Evolutionary conservation across 2,888 invertebrate genomes (phyloP), one percentile per base, ranked within the genome.

Genomic region (Argyra leucocephala): DNA sequence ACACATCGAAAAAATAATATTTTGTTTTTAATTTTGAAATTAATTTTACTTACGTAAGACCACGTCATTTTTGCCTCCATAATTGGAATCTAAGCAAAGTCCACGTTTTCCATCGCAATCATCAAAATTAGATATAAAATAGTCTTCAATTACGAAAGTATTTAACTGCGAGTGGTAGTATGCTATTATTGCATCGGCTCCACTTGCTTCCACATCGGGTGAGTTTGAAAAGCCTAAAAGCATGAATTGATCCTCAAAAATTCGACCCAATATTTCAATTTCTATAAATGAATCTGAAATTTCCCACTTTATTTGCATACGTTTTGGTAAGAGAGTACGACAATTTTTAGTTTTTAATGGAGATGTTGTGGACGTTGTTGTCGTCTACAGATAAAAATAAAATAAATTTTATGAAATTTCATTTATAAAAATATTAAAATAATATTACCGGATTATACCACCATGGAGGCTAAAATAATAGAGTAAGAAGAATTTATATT

Each of bases 401-500:
- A 61, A 36, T 61, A 61, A 22, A 18, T 63, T 62, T 37, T 22
- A 22, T 57, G 1, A 22, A 58, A 9, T 22, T 57, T 62, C 62
- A 10, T n/a, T 22, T 12, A 24, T 21, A n/a, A 23, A 31, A 62
- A 31, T 36, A 22, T 37, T 15, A 12, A 61, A 62, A 57, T 21
- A 75, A 85, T 90, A 92, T 92, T 84, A 93, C 93, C 79, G 92
- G 91, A 80, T 90, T 90, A 81, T 93, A 93, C 93, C 92, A 93
- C 92, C 92, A 93, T 75, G 90, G 87, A 78, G 93, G 93, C 93
- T 93, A 76, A 75, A 73, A 75, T 72, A 70, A 71, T 69, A 71
- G 62, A 66, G 26, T 66, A 63, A 66, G 18, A 65, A 73, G 75
- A 74, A 70, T 68, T 70, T 72, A n/a, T n/a, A n/a, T n/a, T n/a